phyloP scores from a whole-genome alignment of 2,888 invertebrate species.

The Yponomeuta evonymella region DNA sequence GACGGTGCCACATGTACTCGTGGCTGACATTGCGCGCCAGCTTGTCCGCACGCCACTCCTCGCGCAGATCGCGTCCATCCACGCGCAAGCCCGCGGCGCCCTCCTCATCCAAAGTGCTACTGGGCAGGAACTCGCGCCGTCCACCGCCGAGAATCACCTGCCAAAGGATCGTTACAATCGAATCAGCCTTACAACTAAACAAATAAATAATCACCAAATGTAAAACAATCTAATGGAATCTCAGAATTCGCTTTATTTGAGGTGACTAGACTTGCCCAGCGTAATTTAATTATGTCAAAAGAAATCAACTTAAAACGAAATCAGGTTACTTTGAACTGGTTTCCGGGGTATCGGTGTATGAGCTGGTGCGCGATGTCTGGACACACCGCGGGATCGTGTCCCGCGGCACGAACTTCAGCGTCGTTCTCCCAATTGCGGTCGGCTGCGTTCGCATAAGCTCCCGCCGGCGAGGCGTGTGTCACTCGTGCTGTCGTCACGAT shows the following conservation, averaged over 20 bases:
- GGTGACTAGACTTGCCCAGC: background rate
- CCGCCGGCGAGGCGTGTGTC: slow-evolving; percentile 86
- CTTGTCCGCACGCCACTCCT: slow-evolving; percentile 65
- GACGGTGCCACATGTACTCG: slow-evolving; percentile 65
- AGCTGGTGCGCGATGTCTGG: slow-evolving; percentile 84
- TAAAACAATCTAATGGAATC: background rate
- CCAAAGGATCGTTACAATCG: background rate
- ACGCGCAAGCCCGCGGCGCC: slow-evolving; percentile 56
- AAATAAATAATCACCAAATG: background rate
- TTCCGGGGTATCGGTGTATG: slow-evolving; percentile 76
- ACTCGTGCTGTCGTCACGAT: slow-evolving; percentile 86
- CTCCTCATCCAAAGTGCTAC: slow-evolving; percentile 50
- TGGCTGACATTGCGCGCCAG: slow-evolving; percentile 27
- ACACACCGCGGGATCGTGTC: slow-evolving; percentile 66
- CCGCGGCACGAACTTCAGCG: slow-evolving; percentile 57
- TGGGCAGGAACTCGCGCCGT: slow-evolving; percentile 69
- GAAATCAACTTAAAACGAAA: background rate
- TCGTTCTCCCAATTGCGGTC: slow-evolving; percentile 85
- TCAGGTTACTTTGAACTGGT: slow-evolving; percentile 63
- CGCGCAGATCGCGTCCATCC: slow-evolving; percentile 74
- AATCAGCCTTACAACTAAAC: background rate
- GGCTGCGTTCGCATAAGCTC: slow-evolving; percentile 80
- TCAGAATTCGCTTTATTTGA: too few species aligned
- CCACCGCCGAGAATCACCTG: slow-evolving; percentile 72
- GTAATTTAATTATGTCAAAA: too few species aligned